A percentile compares a stretch with the other conserved stretches of the same genome.
phyloP scores from a whole-genome alignment of 2,113 vertebrate species.

The Boleophthalmus pectinirostris region DNA sequence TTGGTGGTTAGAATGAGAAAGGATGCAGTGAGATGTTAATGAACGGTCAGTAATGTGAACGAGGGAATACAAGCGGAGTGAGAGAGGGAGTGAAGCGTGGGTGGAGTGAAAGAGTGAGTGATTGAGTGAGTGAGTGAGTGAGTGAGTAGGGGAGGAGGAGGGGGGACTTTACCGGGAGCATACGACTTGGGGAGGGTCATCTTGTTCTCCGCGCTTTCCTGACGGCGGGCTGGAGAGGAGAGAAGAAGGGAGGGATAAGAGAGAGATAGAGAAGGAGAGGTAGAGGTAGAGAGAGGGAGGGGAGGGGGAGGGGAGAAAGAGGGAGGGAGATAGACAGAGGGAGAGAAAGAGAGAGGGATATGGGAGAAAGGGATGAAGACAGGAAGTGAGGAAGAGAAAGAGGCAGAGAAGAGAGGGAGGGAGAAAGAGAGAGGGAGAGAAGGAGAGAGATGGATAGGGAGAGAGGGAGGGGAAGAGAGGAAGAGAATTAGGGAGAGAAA shows the following conservation, averaged over 20 bases:
- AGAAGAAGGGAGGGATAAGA: constrained; percentile 28
- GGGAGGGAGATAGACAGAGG: not conserved
- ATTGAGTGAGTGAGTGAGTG: not conserved
- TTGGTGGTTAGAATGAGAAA: no score
- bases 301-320: not conserved
- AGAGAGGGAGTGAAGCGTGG: not conserved
- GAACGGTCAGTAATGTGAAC: not conserved
- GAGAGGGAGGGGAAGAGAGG: not conserved
- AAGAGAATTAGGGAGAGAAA: no score
- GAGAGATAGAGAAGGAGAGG: constrained; percentile 11
- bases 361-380: not conserved
- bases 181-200: constrained; percentile 74
- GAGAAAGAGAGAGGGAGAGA: constrained; percentile 4
- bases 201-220: constrained; percentile 79
- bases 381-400: constrained; percentile 1
- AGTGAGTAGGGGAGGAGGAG: not conserved
- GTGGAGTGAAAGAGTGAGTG: not conserved
- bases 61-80: not conserved
- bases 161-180: constrained; percentile 74
- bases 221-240: constrained; percentile 74
- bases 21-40: not conserved
- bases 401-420: constrained; percentile 5
- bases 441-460: constrained; percentile 7
- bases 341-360: constrained; percentile 7
- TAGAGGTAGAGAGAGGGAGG: constrained; percentile 8